phyloP scores from a whole-genome alignment of 2,888 invertebrate species.

The Unio delphinus region DNA sequence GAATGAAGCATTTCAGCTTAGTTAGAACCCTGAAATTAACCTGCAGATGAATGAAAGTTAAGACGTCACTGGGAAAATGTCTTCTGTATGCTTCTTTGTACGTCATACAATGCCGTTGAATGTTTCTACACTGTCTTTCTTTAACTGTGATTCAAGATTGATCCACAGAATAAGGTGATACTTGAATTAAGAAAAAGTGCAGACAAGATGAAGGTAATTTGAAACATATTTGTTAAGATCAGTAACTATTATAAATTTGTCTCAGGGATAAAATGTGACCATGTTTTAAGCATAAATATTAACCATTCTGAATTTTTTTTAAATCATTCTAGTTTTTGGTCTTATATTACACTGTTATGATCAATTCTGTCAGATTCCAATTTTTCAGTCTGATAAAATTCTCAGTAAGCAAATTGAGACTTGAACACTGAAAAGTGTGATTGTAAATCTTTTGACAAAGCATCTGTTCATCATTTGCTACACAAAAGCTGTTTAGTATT shows the following conservation, averaged over 20 bases:
- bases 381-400: too few species aligned
- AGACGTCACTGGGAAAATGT: neutral
- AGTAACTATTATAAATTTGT: neutral
- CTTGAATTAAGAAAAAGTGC: constrained; percentile 76
- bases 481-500: too few species aligned
- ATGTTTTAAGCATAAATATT: too few species aligned
- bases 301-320: too few species aligned
- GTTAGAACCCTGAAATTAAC: neutral
- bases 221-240: neutral
- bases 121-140: constrained; percentile 3
- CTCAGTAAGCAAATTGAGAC: too few species aligned
- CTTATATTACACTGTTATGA: too few species aligned
- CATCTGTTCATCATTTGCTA: too few species aligned
- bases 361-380: too few species aligned
- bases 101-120: neutral
- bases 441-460: too few species aligned
- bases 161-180: constrained; percentile 76
- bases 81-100: neutral
- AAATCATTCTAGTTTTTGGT: too few species aligned
- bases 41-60: neutral
- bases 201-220: constrained; percentile 72
- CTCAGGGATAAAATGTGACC: neutral
- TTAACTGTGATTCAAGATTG: constrained; percentile 47
- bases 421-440: too few species aligned
- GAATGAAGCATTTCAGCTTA: too few species aligned